Percentiles rank a stretch among this genome's conserved stretches.
Evolutionary conservation across 2,113 vertebrate genomes (phyloP).

Genomic region (Sorex araneus): DNA sequence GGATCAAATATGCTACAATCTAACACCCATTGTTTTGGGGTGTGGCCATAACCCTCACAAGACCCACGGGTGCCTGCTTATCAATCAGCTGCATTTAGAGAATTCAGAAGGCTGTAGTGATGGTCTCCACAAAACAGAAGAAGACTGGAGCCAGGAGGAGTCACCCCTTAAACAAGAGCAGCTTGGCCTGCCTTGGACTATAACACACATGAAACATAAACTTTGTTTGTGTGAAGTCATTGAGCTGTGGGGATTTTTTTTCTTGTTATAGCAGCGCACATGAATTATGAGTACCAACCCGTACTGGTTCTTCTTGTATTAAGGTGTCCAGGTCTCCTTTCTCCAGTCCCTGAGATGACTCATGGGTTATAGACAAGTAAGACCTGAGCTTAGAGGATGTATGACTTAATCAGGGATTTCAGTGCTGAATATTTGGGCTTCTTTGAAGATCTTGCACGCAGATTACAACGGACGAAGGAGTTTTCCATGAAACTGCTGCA

Average conservation of each 20-base stretch:
- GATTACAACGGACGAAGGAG: background rate
- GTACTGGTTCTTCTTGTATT: background rate
- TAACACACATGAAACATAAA: background rate
- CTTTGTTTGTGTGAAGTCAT: background rate
- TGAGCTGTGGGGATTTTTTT: background rate
- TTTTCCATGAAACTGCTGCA: background rate
- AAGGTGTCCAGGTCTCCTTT: background rate
- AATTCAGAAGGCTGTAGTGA: background rate
- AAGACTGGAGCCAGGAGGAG: background rate
- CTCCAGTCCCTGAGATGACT: background rate
- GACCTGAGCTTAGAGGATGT: background rate
- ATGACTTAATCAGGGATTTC: background rate
- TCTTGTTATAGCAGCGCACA: background rate
- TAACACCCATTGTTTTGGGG: background rate
- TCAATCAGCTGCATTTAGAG: background rate
- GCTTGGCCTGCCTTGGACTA: background rate
- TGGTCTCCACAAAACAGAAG: background rate
- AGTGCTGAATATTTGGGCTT: conserved; percentile 23
- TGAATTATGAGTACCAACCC: background rate
- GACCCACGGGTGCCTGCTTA: background rate
- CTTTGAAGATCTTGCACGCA: conserved; percentile 5
- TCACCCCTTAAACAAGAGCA: background rate
- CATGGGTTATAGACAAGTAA: background rate
- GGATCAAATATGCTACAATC: background rate
- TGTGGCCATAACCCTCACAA: background rate